Evolutionary conservation across 1,140 invertebrate genomes (phyloP).

Genomic region (Zeugodacus cucurbitae): DNA sequence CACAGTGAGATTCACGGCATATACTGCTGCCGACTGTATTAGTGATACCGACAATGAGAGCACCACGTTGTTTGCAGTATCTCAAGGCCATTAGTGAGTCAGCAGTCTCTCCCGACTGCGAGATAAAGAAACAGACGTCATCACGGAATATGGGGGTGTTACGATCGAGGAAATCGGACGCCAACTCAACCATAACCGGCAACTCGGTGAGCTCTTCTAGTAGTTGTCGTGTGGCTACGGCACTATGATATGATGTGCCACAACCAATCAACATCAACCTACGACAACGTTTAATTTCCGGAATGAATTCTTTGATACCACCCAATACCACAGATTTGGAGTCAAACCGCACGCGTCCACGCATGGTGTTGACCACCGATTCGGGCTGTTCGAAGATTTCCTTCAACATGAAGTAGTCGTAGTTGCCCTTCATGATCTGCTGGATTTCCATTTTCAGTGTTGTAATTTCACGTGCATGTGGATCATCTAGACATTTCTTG

Average conservation of each 20-base stretch:
- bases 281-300: constrained; percentile 96
- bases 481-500: constrained; percentile 80
- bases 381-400: constrained; percentile 99
- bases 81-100: constrained; percentile 95
- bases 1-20: constrained; percentile 98
- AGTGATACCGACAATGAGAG: constrained; percentile 98
- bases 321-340: constrained; percentile 78
- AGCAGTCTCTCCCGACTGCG: constrained; percentile 98
- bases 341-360: constrained; percentile 96
- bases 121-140: constrained; percentile 99
- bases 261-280: constrained; percentile 97
- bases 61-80: constrained; percentile 97
- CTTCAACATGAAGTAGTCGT: constrained; percentile 99
- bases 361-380: constrained; percentile 99
- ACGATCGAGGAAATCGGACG: constrained; percentile 97
- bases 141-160: constrained; percentile 99
- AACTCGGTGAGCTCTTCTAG: constrained; percentile 98
- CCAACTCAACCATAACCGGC: constrained; percentile 98
- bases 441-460: constrained; percentile 99
- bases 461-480: constrained; percentile 92
- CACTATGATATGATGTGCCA: constrained; percentile 99
- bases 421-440: constrained; percentile 99
- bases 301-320: constrained; percentile 90
- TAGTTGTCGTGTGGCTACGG: constrained; percentile 95
- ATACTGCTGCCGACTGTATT: constrained; percentile 99